These are phyloP conservation scores for Euplagia quadripunctaria DNA, from an alignment of 2,888 invertebrate genomes.

Conservation along the genomic window DNA sequence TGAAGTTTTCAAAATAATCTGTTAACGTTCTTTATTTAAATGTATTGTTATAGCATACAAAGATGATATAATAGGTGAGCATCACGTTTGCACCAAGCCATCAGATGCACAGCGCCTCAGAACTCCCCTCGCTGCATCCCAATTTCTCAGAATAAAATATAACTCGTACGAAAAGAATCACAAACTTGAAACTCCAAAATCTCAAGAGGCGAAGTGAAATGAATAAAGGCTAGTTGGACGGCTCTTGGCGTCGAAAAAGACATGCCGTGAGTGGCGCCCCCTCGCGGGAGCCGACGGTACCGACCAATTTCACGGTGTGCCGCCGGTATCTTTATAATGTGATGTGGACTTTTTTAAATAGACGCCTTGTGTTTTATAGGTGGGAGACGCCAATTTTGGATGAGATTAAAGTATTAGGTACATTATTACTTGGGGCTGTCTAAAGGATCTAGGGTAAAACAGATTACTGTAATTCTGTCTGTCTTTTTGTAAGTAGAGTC, in stretches of 20 bases:
- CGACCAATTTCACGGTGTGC: slow-evolving; percentile 60
- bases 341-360: slow-evolving; percentile 36
- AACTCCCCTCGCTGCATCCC: slow-evolving; percentile 15
- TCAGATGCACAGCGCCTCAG: slow-evolving; percentile 11
- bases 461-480: too few species aligned
- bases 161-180: slow-evolving; percentile 42
- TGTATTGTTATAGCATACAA: background rate
- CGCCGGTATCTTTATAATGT: slow-evolving; percentile 52
- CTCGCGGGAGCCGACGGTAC: slow-evolving; percentile 43
- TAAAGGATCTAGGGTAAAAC: background rate
- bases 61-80: background rate
- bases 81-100: background rate
- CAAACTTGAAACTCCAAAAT: slow-evolving; percentile 41
- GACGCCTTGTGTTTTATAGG: slow-evolving; percentile 45
- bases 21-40: too few species aligned
- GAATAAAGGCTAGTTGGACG: slow-evolving; percentile 57
- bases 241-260: slow-evolving; percentile 51
- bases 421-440: background rate
- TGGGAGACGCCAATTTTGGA: background rate
- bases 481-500: too few species aligned
- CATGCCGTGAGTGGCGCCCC: slow-evolving; percentile 47
- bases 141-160: slow-evolving; percentile 22
- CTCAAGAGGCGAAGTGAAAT: slow-evolving; percentile 50
- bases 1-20: too few species aligned
- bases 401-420: slow-evolving; percentile 7